Evolutionary conservation across 92 coral and sea anemone species (phyloP), one percentile per base, ranked within the genome.

Genomic region (Plumapathes pennacea): DNA sequence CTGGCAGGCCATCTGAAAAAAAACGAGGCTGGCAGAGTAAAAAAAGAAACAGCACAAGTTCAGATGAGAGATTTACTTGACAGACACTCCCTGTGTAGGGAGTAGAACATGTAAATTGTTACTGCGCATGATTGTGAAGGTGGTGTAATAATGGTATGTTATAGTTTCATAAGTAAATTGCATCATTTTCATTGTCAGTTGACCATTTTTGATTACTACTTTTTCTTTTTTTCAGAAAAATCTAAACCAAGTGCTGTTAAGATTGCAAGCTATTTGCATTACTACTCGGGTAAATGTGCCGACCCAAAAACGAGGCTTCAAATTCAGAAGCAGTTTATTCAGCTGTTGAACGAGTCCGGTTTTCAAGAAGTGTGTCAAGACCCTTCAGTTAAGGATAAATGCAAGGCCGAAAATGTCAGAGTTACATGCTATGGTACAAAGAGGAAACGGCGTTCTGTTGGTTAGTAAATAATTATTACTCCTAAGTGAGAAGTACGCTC

Each of bases 391-490:
- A n/a, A 20, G 26, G 67, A 60, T 27, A 60, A 15, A 8, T 60
- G 67, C 43, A 39, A 26, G 33, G 67, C 67, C 14, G 67, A 60
- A 10, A 60, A 60, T 12, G 67, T 60, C 2, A 60, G 43, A 22
- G 67, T 60, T 12, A 60, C 67, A 1, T 60, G 67, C 47, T 19
- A 23, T 20, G 18, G 13, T 19, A 20, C 3, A 3, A 22, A 5
- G 0, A 47, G 25, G 13, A 14, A 17, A 13, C 23, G 53, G n/a
- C n/a, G n/a, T n/a, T n/a, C n/a, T n/a, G n/a, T n/a, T n/a, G n/a
- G n/a, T n/a, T n/a, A n/a, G n/a, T n/a, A n/a, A n/a, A n/a, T n/a
- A n/a, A n/a, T n/a, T n/a, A n/a, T n/a, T n/a, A n/a, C n/a, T n/a
- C n/a, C n/a, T n/a, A n/a, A n/a, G n/a, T n/a, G n/a, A n/a, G n/a